These are phyloP conservation scores for Cyanoramphus novaezelandiae DNA, from an alignment of 2,113 vertebrate genomes.

Conservation along the genomic window DNA sequence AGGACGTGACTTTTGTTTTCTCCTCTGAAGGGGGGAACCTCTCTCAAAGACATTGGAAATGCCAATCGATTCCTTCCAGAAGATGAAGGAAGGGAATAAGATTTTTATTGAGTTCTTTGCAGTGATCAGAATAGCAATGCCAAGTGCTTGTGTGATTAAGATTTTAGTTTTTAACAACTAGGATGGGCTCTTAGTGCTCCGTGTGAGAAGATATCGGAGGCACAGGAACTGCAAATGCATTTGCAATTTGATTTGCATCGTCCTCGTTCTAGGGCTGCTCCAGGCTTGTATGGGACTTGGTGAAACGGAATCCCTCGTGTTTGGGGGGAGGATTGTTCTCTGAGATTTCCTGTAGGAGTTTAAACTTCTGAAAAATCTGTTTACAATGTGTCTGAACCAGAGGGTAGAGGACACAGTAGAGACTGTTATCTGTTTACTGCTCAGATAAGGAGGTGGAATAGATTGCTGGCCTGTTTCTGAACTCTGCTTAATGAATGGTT, in stretches of 20 bases:
- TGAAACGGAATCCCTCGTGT: constrained; percentile 7
- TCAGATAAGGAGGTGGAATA: constrained; percentile 83
- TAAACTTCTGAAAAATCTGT: constrained; percentile 74
- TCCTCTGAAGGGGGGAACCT: constrained; percentile 11
- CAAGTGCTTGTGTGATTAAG: constrained; percentile 3
- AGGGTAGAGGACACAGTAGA: constrained; percentile 74
- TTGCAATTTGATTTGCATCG: constrained; percentile 51
- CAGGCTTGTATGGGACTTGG: background rate
- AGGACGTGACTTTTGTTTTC: constrained; percentile 52
- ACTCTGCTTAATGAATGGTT: constrained; percentile 82
- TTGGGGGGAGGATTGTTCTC: constrained; percentile 42
- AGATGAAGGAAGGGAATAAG: constrained; percentile 55
- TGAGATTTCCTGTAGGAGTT: constrained; percentile 60
- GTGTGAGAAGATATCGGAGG: constrained; percentile 33
- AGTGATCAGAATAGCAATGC: constrained; percentile 44
- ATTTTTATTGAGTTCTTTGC: constrained; percentile 49
- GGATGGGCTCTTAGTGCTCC: constrained; percentile 4
- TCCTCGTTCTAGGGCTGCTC: constrained; percentile 23
- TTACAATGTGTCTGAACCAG: constrained; percentile 73
- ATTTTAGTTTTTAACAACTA: background rate
- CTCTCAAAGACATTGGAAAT: constrained; percentile 23
- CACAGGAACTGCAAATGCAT: constrained; percentile 16
- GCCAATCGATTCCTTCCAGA: constrained; percentile 60
- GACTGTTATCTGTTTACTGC: constrained; percentile 83
- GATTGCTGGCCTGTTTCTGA: constrained; percentile 83